Percentiles rank a stretch among this genome's conserved stretches.
Evolutionary conservation across 1,140 invertebrate genomes (phyloP).

Genomic region (Choristoneura fumiferana): DNA sequence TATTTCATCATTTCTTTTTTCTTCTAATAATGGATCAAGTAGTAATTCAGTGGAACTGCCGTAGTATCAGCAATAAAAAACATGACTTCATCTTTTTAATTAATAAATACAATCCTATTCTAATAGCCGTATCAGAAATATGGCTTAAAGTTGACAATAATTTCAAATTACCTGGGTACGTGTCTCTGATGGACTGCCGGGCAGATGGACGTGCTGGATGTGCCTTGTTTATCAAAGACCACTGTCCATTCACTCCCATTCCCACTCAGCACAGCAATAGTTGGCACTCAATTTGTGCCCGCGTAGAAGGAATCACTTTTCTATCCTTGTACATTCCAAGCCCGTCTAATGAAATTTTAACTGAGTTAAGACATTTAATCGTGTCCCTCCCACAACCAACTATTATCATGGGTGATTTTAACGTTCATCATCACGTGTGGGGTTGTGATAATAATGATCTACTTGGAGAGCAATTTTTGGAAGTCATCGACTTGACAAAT

Average conservation of each 20-base stretch:
- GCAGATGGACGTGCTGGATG: neutral
- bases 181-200: neutral
- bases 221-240: slow-evolving; percentile 1
- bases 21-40: too few species aligned
- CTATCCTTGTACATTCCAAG: neutral
- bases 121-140: neutral
- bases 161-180: neutral
- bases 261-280: neutral
- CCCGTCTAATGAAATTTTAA: neutral
- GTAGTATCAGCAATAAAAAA: too few species aligned
- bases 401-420: slow-evolving; percentile 15
- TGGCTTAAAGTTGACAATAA: neutral
- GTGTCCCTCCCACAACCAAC: neutral
- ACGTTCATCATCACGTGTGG: neutral
- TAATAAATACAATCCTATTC: neutral
- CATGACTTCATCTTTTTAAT: too few species aligned
- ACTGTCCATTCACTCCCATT: neutral
- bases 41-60: too few species aligned
- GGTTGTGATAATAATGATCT: neutral
- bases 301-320: neutral
- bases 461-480: neutral
- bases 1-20: too few species aligned
- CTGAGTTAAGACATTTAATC: neutral
- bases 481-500: neutral
- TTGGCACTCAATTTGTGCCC: neutral